Evolutionary conservation across 2,888 invertebrate genomes (phyloP).

Genomic region (Cryptocephalus moraei): DNA sequence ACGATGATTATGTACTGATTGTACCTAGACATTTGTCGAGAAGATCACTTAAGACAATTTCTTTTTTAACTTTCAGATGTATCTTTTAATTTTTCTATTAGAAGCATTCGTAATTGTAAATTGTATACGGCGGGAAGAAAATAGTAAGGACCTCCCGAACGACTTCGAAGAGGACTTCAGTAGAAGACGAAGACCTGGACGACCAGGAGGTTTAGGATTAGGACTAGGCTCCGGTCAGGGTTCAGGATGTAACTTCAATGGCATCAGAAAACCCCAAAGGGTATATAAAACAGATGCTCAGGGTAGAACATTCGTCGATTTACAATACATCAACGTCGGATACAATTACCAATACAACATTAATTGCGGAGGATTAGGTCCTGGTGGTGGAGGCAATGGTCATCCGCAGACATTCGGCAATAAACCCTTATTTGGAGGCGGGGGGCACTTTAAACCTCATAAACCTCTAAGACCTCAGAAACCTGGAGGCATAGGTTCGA

Average conservation of each 20-base stretch:
- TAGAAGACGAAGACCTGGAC: not conserved
- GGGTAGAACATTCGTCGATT: constrained; percentile 26
- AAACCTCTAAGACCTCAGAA: not conserved
- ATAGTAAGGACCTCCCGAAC: constrained; percentile 7
- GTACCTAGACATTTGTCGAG: too few species aligned
- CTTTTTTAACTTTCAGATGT: not conserved
- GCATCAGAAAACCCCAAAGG: constrained; percentile 8
- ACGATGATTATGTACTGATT: too few species aligned
- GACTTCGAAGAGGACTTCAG: constrained; percentile 3
- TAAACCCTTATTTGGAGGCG: not conserved
- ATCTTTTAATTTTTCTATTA: not conserved
- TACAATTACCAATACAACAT: constrained; percentile 26
- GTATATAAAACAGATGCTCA: constrained; percentile 12
- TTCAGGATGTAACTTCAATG: constrained; percentile 16
- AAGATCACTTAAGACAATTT: not conserved
- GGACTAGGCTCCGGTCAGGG: not conserved
- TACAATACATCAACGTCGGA: constrained; percentile 21
- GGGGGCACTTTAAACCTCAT: constrained; percentile 5
- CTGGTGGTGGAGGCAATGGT: constrained; percentile 6
- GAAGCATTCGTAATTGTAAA: constrained; percentile 1
- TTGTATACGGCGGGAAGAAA: constrained; percentile 5
- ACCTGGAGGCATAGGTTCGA: too few species aligned
- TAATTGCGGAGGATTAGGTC: constrained; percentile 17
- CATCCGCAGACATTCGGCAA: constrained; percentile 1
- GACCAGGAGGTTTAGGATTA: not conserved